phyloP scores from a whole-genome alignment of 2,797 vertebrate genomes.

The Takifugu ocellatus region DNA sequence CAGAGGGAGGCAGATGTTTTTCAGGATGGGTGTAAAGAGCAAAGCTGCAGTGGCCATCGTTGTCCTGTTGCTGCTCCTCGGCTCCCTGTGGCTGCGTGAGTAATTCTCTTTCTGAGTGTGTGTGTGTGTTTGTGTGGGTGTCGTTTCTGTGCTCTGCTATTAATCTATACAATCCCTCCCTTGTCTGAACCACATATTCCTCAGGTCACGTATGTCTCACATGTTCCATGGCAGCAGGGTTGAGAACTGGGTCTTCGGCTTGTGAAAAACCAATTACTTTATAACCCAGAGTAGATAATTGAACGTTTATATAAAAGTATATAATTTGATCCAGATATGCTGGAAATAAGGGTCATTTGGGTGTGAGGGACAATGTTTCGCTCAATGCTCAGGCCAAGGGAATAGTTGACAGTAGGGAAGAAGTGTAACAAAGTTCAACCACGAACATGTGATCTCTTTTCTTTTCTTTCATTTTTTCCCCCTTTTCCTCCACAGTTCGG shows the following conservation, averaged over 20 bases:
- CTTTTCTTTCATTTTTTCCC: neutral
- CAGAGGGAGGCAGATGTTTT: constrained; percentile 29
- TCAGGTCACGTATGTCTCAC: constrained; percentile 57
- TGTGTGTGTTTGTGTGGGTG: neutral
- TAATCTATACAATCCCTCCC: constrained; percentile 42
- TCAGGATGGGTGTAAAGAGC: constrained; percentile 74
- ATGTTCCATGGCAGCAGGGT: constrained; percentile 28
- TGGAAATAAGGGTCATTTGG: too few species aligned
- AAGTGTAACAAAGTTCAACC: constrained; percentile 15
- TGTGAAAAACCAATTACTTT: neutral
- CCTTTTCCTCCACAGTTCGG: constrained; percentile 1
- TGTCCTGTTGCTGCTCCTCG: constrained; percentile 71
- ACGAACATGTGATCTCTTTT: constrained; percentile 21
- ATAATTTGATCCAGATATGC: neutral
- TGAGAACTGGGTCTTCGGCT: constrained; percentile 7
- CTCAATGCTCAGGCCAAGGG: neutral
- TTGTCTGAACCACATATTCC: constrained; percentile 42
- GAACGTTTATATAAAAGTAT: neutral
- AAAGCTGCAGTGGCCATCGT: constrained; percentile 72
- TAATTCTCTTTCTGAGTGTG: constrained; percentile 40
- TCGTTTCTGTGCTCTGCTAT: constrained; percentile 14
- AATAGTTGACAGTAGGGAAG: neutral
- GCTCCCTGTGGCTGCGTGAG: constrained; percentile 78
- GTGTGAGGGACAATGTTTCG: neutral
- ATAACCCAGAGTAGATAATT: too few species aligned